Base-by-base conservation (phyloP, 1,140 invertebrate genomes). In the Planococcus citri region DNA sequence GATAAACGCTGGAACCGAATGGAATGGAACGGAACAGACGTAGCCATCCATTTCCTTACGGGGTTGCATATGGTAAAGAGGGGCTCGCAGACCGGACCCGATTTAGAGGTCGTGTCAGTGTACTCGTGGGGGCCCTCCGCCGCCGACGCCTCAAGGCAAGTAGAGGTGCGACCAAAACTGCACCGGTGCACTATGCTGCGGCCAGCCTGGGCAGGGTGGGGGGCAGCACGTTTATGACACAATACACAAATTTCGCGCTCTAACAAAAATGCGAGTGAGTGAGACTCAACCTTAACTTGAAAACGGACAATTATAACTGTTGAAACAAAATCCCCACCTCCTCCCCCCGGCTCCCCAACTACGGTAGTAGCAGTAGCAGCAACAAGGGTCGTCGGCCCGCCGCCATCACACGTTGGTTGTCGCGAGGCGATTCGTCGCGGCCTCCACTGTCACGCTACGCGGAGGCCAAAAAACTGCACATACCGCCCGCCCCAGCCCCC, bases 341-440 rank as follows among this genome's bases (percentile, higher is more conserved):
- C 12, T 33, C 29, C 4, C 12, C 29, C 29, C 29, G n/a, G n/a
- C n/a, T n/a, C n/a, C n/a, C n/a, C n/a, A n/a, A n/a, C n/a, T n/a
- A n/a, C n/a, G n/a, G n/a, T n/a, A n/a, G n/a, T n/a, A n/a, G n/a
- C n/a, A n/a, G n/a, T n/a, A n/a, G n/a, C n/a, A n/a, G n/a, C n/a
- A 33, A 6, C 3, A 33, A 33, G 29, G 29, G 29, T 33, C 29
- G 29, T 33, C 41, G n/a, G 41, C 41, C 12, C 41, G 41, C 6
- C 33, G 33, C 41, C 12, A 20, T 14, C 41, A 51, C 41, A 3
- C 41, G 41, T 17, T 12, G 41, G 2, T n/a, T n/a, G n/a, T n/a
- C n/a, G n/a, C n/a, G n/a, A n/a, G n/a, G n/a, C 41, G 41, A 51
- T 51, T 51, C 41, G 41, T 51, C 41, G 41, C 41, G 41, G 41